phyloP scores from a whole-genome alignment of 2,797 vertebrate species.

The Amblyraja radiata region DNA sequence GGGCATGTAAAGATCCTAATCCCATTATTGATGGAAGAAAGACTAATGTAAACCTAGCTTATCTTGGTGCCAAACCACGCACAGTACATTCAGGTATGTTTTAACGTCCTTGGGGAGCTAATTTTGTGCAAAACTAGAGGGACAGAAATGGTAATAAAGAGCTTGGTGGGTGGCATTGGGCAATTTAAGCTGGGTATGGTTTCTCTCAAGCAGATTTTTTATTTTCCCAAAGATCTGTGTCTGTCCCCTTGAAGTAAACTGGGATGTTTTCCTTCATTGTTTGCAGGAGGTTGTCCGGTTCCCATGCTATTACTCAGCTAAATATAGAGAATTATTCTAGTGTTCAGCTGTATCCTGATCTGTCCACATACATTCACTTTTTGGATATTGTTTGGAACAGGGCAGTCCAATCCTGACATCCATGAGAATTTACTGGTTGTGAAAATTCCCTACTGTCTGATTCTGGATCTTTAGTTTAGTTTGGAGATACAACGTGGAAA shows the following conservation, averaged over 20 bases:
- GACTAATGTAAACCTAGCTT: slow-evolving; percentile 31
- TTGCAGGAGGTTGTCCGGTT: background rate
- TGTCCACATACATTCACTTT: background rate
- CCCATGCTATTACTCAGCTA: background rate
- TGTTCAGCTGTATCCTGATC: background rate
- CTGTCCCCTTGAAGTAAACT: background rate
- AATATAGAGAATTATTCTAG: background rate
- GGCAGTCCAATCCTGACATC: background rate
- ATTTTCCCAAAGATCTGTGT: background rate
- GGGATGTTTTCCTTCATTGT: background rate
- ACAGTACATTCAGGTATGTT: slow-evolving; percentile 31
- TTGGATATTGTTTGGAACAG: background rate
- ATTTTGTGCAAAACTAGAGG: background rate
- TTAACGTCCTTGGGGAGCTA: background rate
- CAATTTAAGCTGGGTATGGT: background rate
- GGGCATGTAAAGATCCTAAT: slow-evolving; percentile 36
- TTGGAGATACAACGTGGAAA: too few species aligned
- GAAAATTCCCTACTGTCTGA: background rate
- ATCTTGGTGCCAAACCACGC: slow-evolving; percentile 26
- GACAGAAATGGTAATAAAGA: background rate
- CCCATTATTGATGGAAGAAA: slow-evolving; percentile 35
- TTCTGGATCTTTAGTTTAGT: too few species aligned
- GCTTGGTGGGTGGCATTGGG: background rate
- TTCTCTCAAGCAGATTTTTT: background rate
- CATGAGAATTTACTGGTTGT: background rate